These are phyloP conservation scores for Pammene aurita DNA, from an alignment of 2,888 invertebrate species.

Conservation along the genomic window DNA sequence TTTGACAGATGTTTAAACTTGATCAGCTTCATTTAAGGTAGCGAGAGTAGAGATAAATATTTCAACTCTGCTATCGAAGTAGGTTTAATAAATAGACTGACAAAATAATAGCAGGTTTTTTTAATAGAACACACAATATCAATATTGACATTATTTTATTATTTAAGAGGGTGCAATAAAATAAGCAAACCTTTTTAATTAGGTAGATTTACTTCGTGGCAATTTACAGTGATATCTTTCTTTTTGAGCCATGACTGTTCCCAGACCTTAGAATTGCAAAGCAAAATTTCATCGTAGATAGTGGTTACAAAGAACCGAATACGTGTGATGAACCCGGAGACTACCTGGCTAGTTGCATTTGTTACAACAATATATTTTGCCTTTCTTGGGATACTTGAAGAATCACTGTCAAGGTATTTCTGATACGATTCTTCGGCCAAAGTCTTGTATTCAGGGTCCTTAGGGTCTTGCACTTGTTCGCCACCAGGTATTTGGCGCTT, in stretches of 20 bases:
- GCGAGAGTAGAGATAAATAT: no score
- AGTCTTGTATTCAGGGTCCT: neutral
- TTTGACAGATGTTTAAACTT: no score
- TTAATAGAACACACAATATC: no score
- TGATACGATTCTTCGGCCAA: neutral
- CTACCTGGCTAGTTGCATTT: neutral
- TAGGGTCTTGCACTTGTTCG: neutral
- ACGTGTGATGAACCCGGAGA: neutral
- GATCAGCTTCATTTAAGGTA: no score
- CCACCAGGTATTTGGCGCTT: neutral
- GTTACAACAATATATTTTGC: neutral
- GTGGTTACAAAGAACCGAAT: neutral
- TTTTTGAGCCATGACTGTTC: neutral
- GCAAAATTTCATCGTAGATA: neutral
- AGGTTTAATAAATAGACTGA: no score
- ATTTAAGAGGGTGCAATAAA: neutral
- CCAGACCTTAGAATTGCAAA: neutral
- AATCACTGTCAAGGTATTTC: neutral
- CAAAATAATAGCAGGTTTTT: no score
- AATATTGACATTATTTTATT: no score
- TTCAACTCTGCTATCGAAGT: no score
- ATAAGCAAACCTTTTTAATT: no score
- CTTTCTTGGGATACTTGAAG: neutral
- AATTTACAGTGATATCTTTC: neutral
- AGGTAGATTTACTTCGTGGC: neutral